Evolutionary conservation across 2,888 invertebrate species (phyloP).

Genomic region (Athalia circularis): DNA sequence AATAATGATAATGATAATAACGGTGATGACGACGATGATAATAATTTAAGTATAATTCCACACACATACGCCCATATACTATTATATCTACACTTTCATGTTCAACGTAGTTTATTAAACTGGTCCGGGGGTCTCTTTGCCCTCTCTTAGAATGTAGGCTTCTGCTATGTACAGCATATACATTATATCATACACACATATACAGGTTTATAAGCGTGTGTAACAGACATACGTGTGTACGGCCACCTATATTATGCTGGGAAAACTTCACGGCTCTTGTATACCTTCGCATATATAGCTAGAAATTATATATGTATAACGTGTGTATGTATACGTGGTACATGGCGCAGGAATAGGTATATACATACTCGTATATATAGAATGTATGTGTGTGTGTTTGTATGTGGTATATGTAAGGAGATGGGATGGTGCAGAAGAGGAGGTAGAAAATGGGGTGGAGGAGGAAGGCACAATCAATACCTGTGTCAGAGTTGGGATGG

Average conservation of each 20-base stretch:
- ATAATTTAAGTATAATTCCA: background rate
- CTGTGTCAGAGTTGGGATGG: slow-evolving; percentile 65
- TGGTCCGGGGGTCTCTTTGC: slow-evolving; percentile 46
- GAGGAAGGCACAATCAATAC: slow-evolving; percentile 69
- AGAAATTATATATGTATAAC: no score
- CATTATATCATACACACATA: no score
- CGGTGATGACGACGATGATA: background rate
- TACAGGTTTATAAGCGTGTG: no score
- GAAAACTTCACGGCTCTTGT: slow-evolving; percentile 30
- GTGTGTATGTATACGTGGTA: no score
- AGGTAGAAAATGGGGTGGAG: slow-evolving; percentile 35
- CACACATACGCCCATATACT: background rate
- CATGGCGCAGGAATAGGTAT: no score
- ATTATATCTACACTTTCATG: slow-evolving; percentile 50
- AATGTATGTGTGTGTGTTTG: slow-evolving; percentile 4
- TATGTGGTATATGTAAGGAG: slow-evolving; percentile 6
- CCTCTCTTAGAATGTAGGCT: slow-evolving; percentile 50
- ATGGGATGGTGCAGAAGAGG: slow-evolving; percentile 32
- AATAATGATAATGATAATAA: no score
- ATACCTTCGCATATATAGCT: background rate
- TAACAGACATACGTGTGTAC: background rate
- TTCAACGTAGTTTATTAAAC: slow-evolving; percentile 69
- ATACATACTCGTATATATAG: no score
- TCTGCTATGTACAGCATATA: background rate
- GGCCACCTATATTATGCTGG: background rate